Base-by-base conservation (phyloP, 35 echinoderm and acorn worm species). In the Antedon bifida region DNA sequence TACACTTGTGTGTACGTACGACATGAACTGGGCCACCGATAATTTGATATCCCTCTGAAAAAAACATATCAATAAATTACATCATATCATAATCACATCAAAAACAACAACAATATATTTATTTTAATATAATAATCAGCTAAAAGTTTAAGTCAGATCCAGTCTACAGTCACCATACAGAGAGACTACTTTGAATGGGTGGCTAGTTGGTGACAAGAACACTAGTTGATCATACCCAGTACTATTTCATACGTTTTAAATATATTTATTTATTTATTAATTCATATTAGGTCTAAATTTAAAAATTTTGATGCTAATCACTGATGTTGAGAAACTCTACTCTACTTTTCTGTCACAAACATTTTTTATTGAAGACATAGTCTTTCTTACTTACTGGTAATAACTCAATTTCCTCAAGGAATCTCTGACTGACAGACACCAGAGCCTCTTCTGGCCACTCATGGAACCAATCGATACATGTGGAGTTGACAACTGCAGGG, bases 391-490 rank as follows among this genome's bases (percentile, higher is more conserved):
- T 84, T 79, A 96, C 93, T 23, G 81, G 81, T 3, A 96, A 85
- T 16, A 96, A 90, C 5, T 96, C 93, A 21, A 88, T 84, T 17
- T 96, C 93, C 35, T 96, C 89, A 80, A 96, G 82, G 85, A 96
- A 96, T 36, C 93, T 74, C 74, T 86, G 75, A 39, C 93, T 96
- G 80, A 96, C 93, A 85, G 93, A 96, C 0, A 96, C 76, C 81
- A 96, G 83, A 39, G 93, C 93, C 74, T 96, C 86, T 55, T 92
- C 82, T 7, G 93, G 93, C 93, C 93, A 96, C 42, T 96, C 93
- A 79, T 96, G 93, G 93, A 96, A 96, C 93, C 93, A 96, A 79
- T 96, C 93, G 74, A 96, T 96, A 73, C 90, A 88, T 51, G 93
- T 96, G 36, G 89, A 92, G 93, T 96, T 96, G 34, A 87, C 87